phyloP scores from a whole-genome alignment of 2,888 invertebrate genomes.

The Nipponacmea schrenckii region DNA sequence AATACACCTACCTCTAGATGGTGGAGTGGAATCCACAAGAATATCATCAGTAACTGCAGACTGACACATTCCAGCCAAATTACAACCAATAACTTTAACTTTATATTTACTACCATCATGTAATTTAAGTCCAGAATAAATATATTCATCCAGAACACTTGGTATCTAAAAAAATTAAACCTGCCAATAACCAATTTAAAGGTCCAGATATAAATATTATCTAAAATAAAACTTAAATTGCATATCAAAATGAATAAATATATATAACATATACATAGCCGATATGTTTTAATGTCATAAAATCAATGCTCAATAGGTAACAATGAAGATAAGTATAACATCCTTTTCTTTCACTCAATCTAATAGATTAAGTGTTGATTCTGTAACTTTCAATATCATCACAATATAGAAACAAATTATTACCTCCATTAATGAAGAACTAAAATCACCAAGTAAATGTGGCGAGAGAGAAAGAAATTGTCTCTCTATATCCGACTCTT shows the following conservation, averaged over 20 bases:
- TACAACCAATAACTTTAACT: constrained; percentile 39
- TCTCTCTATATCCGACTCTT: constrained; percentile 22
- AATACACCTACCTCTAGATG: constrained; percentile 21
- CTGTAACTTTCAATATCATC: too few species aligned
- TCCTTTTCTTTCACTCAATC: too few species aligned
- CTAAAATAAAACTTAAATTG: too few species aligned
- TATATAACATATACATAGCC: too few species aligned
- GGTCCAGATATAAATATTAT: too few species aligned
- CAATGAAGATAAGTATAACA: too few species aligned
- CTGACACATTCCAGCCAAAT: constrained; percentile 37
- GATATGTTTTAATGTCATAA: too few species aligned
- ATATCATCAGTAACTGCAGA: constrained; percentile 19
- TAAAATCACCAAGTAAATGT: constrained; percentile 21
- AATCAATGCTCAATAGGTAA: too few species aligned
- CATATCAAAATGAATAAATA: too few species aligned
- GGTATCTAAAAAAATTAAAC: not conserved
- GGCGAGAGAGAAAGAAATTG: constrained; percentile 25
- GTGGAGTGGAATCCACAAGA: constrained; percentile 26
- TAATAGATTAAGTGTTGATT: too few species aligned
- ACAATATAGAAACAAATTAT: too few species aligned
- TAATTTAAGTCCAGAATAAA: constrained; percentile 10
- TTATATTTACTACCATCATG: constrained; percentile 38
- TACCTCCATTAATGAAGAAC: constrained; percentile 15
- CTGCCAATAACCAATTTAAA: too few species aligned
- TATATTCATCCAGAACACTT: not conserved